Evolutionary conservation across 2,113 vertebrate species (phyloP), one percentile per base, ranked within the genome.

Genomic region (Corydoras maculifer): DNA sequence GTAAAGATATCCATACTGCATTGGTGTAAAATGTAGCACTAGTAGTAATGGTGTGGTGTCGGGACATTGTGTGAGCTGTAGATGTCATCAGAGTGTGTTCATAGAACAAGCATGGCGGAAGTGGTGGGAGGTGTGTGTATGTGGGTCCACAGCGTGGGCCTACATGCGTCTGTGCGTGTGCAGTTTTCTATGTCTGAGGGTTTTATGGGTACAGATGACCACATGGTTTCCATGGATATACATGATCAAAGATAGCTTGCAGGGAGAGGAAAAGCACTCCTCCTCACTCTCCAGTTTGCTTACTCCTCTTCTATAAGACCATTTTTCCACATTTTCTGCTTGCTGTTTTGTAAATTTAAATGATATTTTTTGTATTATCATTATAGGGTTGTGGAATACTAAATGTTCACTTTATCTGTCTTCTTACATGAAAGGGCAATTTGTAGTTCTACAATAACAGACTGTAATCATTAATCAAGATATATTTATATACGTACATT

Each of bases 201-300:
- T 14, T 71, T 12, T 58, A 31, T 75, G 55, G 7, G 31, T 58
- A 65, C 53, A 65, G 62, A 65, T 54, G 31, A 69, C 58, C 65
- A 67, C 58, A 58, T 50, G 30, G 69, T 70, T 77, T 73, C 76
- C 74, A 83, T 83, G 80, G 81, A 78, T 83, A 82, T 66, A 59
- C 68, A 48, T 70, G 79, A 65, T 71, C 32, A 72, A 68, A 68
- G 82, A 79, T 74, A 60, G 58, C 70, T 53, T n/a, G 15, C 63
- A 32, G 43, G 54, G 49, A 13, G 25, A 30, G 25, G 50, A 57
- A 61, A 57, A 48, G 8, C 32, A 54, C 30, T 55, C 50, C 12
- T 0, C 18, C 7, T 69, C 31, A 12, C 2, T 58, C 53, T 58
- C 9, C 14, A 25, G 29, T 9, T 62, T 15, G 50, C 13, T 48